Evolutionary conservation across 2,113 vertebrate genomes (phyloP).

Genomic region (Tragelaphus scriptus): DNA sequence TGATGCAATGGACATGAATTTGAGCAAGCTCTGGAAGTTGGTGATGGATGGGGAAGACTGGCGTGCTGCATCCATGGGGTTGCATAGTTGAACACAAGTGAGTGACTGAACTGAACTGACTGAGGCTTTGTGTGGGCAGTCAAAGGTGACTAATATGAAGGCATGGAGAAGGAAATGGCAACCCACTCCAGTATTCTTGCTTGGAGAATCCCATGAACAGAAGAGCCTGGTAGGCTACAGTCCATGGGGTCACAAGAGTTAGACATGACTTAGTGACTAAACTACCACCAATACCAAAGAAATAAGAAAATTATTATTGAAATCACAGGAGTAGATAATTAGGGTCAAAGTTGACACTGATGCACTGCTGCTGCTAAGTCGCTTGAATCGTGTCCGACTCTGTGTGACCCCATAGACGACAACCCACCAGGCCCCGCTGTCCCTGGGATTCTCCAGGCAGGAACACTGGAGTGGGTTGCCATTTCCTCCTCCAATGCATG

Average conservation of each 20-base stretch:
- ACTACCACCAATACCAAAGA: background rate
- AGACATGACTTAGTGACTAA: background rate
- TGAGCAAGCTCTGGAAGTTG: background rate
- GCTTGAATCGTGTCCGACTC: no score
- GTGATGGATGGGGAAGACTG: background rate
- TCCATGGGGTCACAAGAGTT: background rate
- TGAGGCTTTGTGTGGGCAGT: background rate
- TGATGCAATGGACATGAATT: background rate
- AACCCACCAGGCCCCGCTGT: no score
- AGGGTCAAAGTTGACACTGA: background rate
- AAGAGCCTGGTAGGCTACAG: background rate
- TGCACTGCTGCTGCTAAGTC: no score
- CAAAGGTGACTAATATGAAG: background rate
- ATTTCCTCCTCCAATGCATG: no score
- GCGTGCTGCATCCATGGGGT: background rate
- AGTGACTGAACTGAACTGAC: background rate
- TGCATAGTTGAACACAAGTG: accelerated
- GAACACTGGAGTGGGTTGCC: no score
- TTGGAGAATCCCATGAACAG: background rate
- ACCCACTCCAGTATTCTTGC: background rate
- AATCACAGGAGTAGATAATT: background rate
- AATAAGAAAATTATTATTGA: background rate
- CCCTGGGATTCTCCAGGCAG: no score
- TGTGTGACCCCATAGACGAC: no score
- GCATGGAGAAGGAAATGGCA: background rate